Evolutionary conservation across 2,888 invertebrate genomes (phyloP), one percentile per base, ranked within the genome.

Genomic region (Macrosoma leucophasiata): DNA sequence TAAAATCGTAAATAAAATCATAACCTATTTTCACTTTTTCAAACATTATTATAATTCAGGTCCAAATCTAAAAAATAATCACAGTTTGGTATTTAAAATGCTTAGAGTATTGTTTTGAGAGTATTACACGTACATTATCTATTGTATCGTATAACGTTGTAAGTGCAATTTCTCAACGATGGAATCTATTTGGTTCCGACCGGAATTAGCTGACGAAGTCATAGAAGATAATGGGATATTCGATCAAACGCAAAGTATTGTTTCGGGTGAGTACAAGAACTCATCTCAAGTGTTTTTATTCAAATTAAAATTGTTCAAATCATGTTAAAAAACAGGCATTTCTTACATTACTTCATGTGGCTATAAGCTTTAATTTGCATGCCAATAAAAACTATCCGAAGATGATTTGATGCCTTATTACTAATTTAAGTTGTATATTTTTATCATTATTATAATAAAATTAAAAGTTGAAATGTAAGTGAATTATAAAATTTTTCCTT

Each of bases 231-330:
- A 73, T 36, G 64, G 65, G 46, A 63, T 86, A 52, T 72, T 71
- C 43, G 56, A 68, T 10, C 52, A 78, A 51, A 84, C 76, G 29
- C 64, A 64, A 20, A 74, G 69, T 47, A 69, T 87, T 38, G 69
- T 85, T 38, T 57, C 73, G 45, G 87, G 87, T 87, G 60, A 62
- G 58, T 40, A 12, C 3, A 18, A 20, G n/a, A n/a, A n/a, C n/a
- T n/a, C n/a, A n/a, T n/a, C n/a, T n/a, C n/a, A n/a, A n/a, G n/a
- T n/a, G n/a, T n/a, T n/a, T n/a, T n/a, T n/a, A n/a, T n/a, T n/a
- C n/a, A n/a, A n/a, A 23, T 10, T 27, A 22, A 22, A 15, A 17
- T 17, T 17, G 7, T 17, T 17, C 7, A 4, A 5, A 17, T 6
- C 17, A 17, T 17, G 17, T 17, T 17, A 5, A 17, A 17, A 4